Evolutionary conservation across 1,140 invertebrate species (phyloP), one percentile per base, ranked within the genome.

Genomic region (Drosophila triauraria): DNA sequence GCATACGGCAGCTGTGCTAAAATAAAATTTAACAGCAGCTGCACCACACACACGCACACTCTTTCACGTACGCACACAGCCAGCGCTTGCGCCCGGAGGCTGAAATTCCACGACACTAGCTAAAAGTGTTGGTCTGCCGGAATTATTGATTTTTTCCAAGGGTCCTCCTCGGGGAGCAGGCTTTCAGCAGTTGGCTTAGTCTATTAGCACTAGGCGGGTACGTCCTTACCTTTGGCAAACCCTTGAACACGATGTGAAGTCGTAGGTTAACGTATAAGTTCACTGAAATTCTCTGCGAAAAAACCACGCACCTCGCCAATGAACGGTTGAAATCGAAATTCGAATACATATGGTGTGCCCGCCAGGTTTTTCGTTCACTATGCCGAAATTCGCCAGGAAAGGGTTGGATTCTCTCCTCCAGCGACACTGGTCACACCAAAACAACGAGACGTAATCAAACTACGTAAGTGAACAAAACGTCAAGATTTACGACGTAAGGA

Each of bases 1-100:
- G 82, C 74, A 77, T 78, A 48, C 50, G 50, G 78, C 81, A 81
- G 72, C 72, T 81, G 82, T 64, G 72, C 77, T 77, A 77, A 56
- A 80, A 85, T 80, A 71, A 59, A 85, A 77, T 64, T 75, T 42
- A 35, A 74, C 32, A 54, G 82, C 78, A 85, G 81, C 82, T 84
- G 81, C 81, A 71, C 51, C 59, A 38, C 44, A 48, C 44, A 46
- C 44, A 61, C 50, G 9, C 12, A 35, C 32, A 48, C 12, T 38
- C 42, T 38, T 35, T 60, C 23, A 60, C 30, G 44, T 20, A 32
- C 51, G 43, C 44, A 42, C 38, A 75, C 42, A 62, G 13, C 32
- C 15, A 71, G 76, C 81, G 70, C 65, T 84, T 84, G 63, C 47
- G 56, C 71, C 65, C 25, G 40, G 47, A 32, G 48, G 38, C 25